phyloP scores from a whole-genome alignment of 2,888 invertebrate genomes.

The Lasioglossum morio region DNA sequence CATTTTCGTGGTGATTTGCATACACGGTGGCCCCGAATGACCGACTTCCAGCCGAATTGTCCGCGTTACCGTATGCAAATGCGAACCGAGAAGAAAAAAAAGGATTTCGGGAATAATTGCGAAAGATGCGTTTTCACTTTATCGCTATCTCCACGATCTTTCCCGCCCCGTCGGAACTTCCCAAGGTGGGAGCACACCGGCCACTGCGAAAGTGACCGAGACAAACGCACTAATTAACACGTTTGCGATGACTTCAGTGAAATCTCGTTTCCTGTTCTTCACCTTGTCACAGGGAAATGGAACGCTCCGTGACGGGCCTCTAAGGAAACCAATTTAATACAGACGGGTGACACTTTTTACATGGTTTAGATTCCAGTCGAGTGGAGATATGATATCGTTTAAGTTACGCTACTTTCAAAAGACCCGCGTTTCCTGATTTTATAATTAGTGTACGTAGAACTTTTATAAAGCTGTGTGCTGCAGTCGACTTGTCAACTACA shows the following conservation, averaged over 20 bases:
- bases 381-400: not conserved
- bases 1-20: slow-evolving; percentile 5
- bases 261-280: slow-evolving; percentile 39
- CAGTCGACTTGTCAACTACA: too few species aligned
- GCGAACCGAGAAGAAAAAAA: not conserved
- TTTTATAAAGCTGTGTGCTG: too few species aligned
- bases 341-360: not conserved
- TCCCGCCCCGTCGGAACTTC: slow-evolving; percentile 23
- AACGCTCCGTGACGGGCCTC: not conserved
- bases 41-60: slow-evolving; percentile 30
- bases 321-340: not conserved
- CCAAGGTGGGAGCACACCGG: not conserved
- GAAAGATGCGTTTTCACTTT: slow-evolving; percentile 52
- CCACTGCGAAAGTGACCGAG: slow-evolving; percentile 45
- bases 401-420: not conserved
- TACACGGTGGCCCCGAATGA: not conserved
- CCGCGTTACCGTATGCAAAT: slow-evolving; percentile 5
- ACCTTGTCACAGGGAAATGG: not conserved
- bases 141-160: slow-evolving; percentile 46
- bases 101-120: slow-evolving; percentile 33
- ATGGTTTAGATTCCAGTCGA: not conserved
- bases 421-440: not conserved
- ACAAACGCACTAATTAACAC: slow-evolving; percentile 54
- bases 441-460: not conserved
- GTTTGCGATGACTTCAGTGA: slow-evolving; percentile 17